phyloP scores from a whole-genome alignment of 2,888 invertebrate genomes.

The Germaria angustata region DNA sequence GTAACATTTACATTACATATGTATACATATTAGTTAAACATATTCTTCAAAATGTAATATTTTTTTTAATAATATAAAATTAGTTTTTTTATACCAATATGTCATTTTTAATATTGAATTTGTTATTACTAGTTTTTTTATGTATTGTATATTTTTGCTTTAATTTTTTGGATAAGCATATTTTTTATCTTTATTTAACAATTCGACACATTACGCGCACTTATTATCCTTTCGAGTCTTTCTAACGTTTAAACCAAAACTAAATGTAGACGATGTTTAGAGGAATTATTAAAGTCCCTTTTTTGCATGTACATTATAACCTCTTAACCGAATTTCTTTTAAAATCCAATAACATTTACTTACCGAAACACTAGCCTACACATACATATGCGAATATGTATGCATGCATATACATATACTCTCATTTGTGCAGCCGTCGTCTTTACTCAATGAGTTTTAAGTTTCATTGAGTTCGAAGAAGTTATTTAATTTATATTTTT shows the following conservation, averaged over 20 bases:
- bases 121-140: conserved; percentile 3
- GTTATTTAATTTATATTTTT: conserved; percentile 30
- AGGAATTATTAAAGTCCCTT: conserved; percentile 62
- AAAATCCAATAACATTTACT: conserved; percentile 40
- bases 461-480: conserved; percentile 46
- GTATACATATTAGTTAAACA: no score
- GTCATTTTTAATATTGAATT: not conserved
- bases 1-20: not conserved
- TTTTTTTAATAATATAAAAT: no score
- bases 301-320: conserved; percentile 50
- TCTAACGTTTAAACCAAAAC: conserved; percentile 79
- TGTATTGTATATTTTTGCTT: conserved; percentile 6
- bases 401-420: not conserved
- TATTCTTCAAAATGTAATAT: no score
- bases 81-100: not conserved
- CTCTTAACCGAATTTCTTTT: conserved; percentile 62
- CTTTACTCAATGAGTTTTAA: conserved; percentile 54
- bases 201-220: conserved; percentile 74
- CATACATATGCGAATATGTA: not conserved
- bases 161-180: conserved; percentile 18
- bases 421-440: not conserved
- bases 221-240: conserved; percentile 77
- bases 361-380: not conserved
- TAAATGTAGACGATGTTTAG: conserved; percentile 69
- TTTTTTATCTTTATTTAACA: conserved; percentile 42